phyloP scores from a whole-genome alignment of 2,888 invertebrate species.

The Epinotia brunnichana region DNA sequence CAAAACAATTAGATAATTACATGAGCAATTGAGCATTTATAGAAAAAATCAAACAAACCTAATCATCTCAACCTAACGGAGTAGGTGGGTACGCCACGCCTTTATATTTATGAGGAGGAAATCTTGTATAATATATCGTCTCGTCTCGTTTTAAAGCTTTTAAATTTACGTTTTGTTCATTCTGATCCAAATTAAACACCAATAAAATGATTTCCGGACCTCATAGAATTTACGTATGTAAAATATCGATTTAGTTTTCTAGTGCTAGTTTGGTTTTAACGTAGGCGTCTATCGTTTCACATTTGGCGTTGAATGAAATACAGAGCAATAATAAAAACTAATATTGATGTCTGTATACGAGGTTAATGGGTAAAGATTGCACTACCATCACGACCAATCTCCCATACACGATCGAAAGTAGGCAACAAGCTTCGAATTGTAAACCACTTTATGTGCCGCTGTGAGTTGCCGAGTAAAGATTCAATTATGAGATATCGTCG shows the following conservation, averaged over 20 bases:
- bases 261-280: slow-evolving; percentile 26
- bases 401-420: slow-evolving; percentile 37
- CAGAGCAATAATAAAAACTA: slow-evolving; percentile 17
- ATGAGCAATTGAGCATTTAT: background rate
- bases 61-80: background rate
- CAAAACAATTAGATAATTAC: no score
- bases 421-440: slow-evolving; percentile 34
- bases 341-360: slow-evolving; percentile 22
- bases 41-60: background rate
- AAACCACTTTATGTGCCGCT: slow-evolving; percentile 26
- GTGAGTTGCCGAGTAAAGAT: slow-evolving; percentile 72
- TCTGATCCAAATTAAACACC: slow-evolving; percentile 39
- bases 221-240: slow-evolving; percentile 35
- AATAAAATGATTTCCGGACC: slow-evolving; percentile 38
- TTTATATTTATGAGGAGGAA: no score
- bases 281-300: slow-evolving; percentile 30
- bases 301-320: slow-evolving; percentile 29
- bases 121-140: no score
- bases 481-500: slow-evolving; percentile 74
- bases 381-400: slow-evolving; percentile 20
- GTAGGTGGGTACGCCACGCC: no score
- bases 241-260: slow-evolving; percentile 33
- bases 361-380: slow-evolving; percentile 38
- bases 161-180: slow-evolving; percentile 23
- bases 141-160: slow-evolving; percentile 13